A percentile compares a stretch with the other conserved stretches of the same genome.
Conservation (phyloP, 2,888 invertebrate species). For the Drosophila quinaria region DNA sequence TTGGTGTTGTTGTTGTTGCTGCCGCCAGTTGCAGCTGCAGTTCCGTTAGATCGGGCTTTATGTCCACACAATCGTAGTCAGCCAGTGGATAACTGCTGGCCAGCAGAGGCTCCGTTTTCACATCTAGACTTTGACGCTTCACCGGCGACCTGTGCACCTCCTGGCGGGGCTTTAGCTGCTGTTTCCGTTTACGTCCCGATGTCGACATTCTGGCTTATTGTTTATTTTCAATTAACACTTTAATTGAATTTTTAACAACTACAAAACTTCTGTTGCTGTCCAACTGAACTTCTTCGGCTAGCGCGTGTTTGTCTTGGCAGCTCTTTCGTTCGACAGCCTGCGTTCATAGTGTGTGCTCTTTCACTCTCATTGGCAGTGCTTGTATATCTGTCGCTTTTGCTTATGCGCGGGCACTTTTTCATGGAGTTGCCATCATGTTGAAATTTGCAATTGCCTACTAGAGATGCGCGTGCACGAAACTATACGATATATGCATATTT, state of each 20-base stretch:
- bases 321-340: constrained; percentile 57
- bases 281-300: constrained; percentile 39
- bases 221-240: constrained; percentile 1
- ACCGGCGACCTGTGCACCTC: constrained; percentile 59
- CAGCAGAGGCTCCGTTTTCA: constrained; percentile 50
- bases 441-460: constrained; percentile 9
- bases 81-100: constrained; percentile 55
- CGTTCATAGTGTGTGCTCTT: constrained; percentile 64
- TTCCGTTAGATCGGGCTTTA: constrained; percentile 67
- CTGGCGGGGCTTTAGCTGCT: constrained; percentile 61
- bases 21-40: constrained; percentile 53
- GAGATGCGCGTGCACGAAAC: constrained; percentile 19
- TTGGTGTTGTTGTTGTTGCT: background rate
- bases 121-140: constrained; percentile 59
- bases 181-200: constrained; percentile 64
- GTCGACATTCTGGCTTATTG: constrained; percentile 46
- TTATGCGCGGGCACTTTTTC: constrained; percentile 52
- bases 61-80: constrained; percentile 62
- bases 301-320: constrained; percentile 68
- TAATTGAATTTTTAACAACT: constrained; percentile 19
- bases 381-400: constrained; percentile 43
- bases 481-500: background rate
- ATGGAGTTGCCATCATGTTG: constrained; percentile 52
- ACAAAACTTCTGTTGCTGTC: constrained; percentile 37
- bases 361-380: constrained; percentile 39